Evolutionary conservation across 2,797 vertebrate genomes (phyloP).

Genomic region (Myotis pilosus): DNA sequence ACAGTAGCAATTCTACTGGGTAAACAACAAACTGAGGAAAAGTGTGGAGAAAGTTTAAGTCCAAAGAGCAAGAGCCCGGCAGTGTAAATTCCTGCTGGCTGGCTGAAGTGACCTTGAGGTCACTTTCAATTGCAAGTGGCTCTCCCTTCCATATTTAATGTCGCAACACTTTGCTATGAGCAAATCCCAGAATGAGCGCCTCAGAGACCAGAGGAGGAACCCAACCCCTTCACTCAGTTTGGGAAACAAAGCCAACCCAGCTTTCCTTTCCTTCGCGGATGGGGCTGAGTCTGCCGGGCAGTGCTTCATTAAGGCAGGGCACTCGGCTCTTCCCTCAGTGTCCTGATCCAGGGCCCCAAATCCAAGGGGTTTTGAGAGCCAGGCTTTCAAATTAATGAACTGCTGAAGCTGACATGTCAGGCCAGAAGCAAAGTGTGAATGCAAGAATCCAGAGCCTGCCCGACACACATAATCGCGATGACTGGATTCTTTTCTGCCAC

Average conservation of each 20-base stretch:
- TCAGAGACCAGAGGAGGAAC: background rate
- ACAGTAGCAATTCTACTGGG: background rate
- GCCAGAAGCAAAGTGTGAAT: background rate
- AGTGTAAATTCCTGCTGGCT: background rate
- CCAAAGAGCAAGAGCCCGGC: background rate
- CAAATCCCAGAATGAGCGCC: background rate
- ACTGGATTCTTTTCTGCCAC: no score
- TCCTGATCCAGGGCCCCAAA: background rate
- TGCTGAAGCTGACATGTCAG: background rate
- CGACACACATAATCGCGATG: background rate
- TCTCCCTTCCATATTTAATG: background rate
- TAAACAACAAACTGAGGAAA: background rate
- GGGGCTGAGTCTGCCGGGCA: rapidly evolving
- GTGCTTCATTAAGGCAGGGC: rapidly evolving
- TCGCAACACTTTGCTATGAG: background rate
- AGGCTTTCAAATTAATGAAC: background rate
- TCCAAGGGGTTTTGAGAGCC: background rate
- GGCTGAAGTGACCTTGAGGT: background rate
- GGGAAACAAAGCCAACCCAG: background rate
- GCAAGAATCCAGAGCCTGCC: background rate
- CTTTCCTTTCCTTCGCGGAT: background rate
- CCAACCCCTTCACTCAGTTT: background rate
- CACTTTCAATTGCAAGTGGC: background rate
- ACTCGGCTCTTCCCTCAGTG: no score
- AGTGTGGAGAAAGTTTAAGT: background rate